Base-by-base conservation (phyloP, 2,797 vertebrate genomes). In the Phoxinus dragarum region DNA sequence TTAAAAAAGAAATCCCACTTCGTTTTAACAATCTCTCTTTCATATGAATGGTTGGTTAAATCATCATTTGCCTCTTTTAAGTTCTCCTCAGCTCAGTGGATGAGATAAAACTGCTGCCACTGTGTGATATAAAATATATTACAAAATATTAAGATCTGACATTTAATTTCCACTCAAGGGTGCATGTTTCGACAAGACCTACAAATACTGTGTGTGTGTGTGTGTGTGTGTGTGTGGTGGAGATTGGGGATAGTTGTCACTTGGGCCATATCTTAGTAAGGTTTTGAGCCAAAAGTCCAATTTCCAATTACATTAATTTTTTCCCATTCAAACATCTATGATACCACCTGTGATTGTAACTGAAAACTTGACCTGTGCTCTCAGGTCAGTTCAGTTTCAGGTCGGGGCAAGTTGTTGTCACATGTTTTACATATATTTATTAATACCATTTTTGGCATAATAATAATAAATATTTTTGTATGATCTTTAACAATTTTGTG, bases 41-140 rank as follows among this genome's bases (percentile, higher is more conserved):
- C 27, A 44, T 59, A 56, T 59, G 27, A 84, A 59, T 69, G 47
- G 36, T 59, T 78, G 47, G 64, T 59, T 77, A 69, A 69, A 84
- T 69, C 64, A 68, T 78, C n/a, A 68, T 56, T 59, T 84, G 64
- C 64, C 21, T 76, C 81, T 76, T 77, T 59, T 78, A 84, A 56
- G 74, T 56, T 84, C 14, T 78, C 23, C 47, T 44, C 47, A 34
- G 36, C 74, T 84, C 82, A 77, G 4, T 69, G 49, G 64, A 47
- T 59, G 38, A 84, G 82, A 84, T 77, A 56, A 59, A 78, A 56
- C 49, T 44, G 8, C 74, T 78, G 82, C 38, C 74, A 77, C 44
- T 42, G 64, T 59, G 61, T 54, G 73, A 84, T 84, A 54, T 54
- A 52, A 76, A 83, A 76, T 42, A 80, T n/a, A 84, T 84, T 77